These are phyloP conservation scores for Dasypus novemcinctus DNA, from an alignment of 2,113 vertebrate species.

Conservation along the genomic window DNA sequence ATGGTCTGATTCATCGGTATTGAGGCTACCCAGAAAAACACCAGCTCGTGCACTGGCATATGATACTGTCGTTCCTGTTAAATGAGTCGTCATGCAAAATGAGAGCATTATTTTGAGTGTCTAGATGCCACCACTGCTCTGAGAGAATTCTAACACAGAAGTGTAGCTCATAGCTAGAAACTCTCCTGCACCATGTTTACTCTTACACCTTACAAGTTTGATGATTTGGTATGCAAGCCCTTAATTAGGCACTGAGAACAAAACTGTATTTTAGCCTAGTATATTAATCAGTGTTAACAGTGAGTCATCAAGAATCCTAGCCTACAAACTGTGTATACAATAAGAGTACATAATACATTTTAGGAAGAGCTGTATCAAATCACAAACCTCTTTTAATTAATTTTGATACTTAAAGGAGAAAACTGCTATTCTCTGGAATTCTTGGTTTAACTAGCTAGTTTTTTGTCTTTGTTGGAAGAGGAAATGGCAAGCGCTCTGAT, in stretches of 20 bases:
- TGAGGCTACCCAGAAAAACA: constrained; percentile 36
- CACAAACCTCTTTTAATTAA: not conserved
- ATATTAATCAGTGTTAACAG: constrained; percentile 1
- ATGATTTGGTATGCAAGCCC: not conserved
- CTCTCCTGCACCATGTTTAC: not conserved
- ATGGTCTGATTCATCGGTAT: not conserved
- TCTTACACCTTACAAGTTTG: not conserved
- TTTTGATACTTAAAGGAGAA: constrained; percentile 32
- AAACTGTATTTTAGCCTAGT: not conserved
- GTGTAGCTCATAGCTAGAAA: not conserved
- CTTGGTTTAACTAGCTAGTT: not conserved
- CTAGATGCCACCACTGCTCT: not conserved
- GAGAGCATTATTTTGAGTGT: constrained; percentile 48
- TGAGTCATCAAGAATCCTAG: constrained; percentile 28
- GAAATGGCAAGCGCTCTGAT: constrained; percentile 22
- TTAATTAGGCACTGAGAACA: not conserved
- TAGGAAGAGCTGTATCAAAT: not conserved
- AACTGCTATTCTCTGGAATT: not conserved
- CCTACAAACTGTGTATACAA: not conserved
- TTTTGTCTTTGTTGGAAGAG: constrained; percentile 16
- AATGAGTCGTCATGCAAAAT: constrained; percentile 37
- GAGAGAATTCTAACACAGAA: not conserved
- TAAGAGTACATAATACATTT: constrained; percentile 13
- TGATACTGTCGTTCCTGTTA: constrained; percentile 19
- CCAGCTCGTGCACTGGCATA: not conserved